Evolutionary conservation across 2,113 vertebrate genomes (phyloP).

Genomic region (Montifringilla adamsi): DNA sequence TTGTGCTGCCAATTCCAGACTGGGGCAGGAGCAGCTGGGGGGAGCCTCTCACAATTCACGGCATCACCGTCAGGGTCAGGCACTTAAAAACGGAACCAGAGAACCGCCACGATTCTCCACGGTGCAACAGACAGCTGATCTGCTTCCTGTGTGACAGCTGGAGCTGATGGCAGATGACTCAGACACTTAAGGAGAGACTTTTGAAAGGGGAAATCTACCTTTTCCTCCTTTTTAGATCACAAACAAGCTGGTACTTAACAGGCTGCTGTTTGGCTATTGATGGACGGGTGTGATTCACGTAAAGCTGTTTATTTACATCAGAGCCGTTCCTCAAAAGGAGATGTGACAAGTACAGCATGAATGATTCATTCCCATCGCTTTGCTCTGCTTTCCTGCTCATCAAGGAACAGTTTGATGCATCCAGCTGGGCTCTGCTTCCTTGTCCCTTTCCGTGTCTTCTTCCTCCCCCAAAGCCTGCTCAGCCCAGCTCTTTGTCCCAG

Average conservation of each 20-base stretch:
- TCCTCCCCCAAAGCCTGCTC: not conserved
- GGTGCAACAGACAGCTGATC: not conserved
- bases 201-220: conserved; percentile 1
- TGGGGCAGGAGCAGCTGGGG: not conserved
- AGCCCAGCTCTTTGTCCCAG: not conserved
- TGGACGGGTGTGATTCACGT: not conserved
- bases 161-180: not conserved
- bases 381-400: not conserved
- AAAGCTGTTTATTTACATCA: conserved; percentile 76
- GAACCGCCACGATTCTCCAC: not conserved
- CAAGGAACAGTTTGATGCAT: not conserved
- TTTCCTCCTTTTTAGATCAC: not conserved
- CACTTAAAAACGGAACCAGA: conserved; percentile 9
- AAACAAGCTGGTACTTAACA: not conserved
- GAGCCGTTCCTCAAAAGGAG: conserved; percentile 7
- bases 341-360: conserved; percentile 5
- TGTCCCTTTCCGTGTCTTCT: not conserved
- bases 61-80: not conserved
- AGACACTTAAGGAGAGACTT: not conserved
- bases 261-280: not conserved
- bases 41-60: not conserved
- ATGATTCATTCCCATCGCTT: not conserved
- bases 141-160: conserved; percentile 10
- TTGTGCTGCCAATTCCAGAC: not conserved
- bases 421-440: conserved; percentile 11